phyloP scores from a whole-genome alignment of 2,888 invertebrate species.

The Pseudanteris insignis region DNA sequence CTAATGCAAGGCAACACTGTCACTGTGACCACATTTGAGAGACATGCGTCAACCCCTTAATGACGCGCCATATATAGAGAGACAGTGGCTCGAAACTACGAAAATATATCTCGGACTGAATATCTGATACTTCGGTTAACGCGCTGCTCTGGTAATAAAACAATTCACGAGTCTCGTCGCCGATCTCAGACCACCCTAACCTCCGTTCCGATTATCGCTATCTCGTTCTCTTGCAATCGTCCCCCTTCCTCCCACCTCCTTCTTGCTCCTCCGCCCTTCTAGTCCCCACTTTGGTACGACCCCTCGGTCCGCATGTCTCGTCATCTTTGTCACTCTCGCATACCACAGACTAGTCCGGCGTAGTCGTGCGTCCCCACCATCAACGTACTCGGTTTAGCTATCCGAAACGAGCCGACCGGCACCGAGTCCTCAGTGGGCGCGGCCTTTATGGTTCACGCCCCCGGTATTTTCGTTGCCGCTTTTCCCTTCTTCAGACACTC shows the following conservation, averaged over 20 bases:
- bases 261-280: too few species aligned
- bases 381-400: constrained; percentile 16
- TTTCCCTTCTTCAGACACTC: constrained; percentile 50
- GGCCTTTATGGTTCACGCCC: constrained; percentile 51
- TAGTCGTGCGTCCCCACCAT: constrained; percentile 29
- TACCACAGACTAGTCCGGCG: constrained; percentile 10
- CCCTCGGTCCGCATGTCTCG: constrained; percentile 8
- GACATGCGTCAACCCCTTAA: constrained; percentile 37
- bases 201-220: constrained; percentile 46
- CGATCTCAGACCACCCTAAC: constrained; percentile 48
- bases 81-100: constrained; percentile 53
- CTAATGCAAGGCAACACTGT: constrained; percentile 37
- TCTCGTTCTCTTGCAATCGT: constrained; percentile 14
- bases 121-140: constrained; percentile 44
- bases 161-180: constrained; percentile 52
- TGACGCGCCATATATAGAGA: constrained; percentile 52
- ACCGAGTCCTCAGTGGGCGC: constrained; percentile 47
- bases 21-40: constrained; percentile 29
- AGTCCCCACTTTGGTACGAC: constrained; percentile 1
- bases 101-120: constrained; percentile 54
- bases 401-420: constrained; percentile 18
- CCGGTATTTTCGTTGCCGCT: too few species aligned
- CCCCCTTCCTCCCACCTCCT: too few species aligned
- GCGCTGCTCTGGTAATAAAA: constrained; percentile 53
- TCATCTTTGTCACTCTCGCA: constrained; percentile 32